Base-by-base conservation (phyloP, 1,140 invertebrate species). In the Cydia splendana region DNA sequence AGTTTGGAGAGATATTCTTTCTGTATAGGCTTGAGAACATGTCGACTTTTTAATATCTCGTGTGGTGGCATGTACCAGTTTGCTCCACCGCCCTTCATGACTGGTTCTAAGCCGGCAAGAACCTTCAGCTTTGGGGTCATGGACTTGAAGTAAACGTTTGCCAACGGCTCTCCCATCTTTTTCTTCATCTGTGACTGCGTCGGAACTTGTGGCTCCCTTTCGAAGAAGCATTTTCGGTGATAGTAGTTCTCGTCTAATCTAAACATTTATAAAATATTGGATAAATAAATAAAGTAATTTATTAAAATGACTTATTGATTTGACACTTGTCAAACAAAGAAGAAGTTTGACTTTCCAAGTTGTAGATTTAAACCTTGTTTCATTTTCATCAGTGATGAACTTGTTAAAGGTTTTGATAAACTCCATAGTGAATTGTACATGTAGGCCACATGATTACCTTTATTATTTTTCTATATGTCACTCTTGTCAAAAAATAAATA, bases 71-170 rank as follows among this genome's bases (percentile, higher is more conserved):
- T 74, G 65, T 82, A 91, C 91, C 90, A 93, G 24, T 91, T 87
- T 69, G 53, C 83, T 1, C 91, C 90, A 1, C 88, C 89, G 1
- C 90, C 91, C 82, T 89, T 88, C 79, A 93, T 79, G 0, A 82
- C 82, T 0, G 91, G 91, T 74, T 91, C 88, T 0, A 93, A 79
- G 1, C 89, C 90, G 18, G 89, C 89, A 1, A 92, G 80, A 5
- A 87, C 77, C 77, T 91, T 92, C 2, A 89, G 76, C 75, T 88
- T 89, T 5, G 82, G 82, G 4, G 78, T 82, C 91, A 93, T 90
- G 0, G 86, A 88, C 75, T 92, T 90, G 80, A 92, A 93, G 48
- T 88, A 92, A 18, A 93, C 83, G 18, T 85, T 79, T 0, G 91
- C 90, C 0, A 93, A 78, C 0, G 83, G 57, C 10, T 84, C 82